Base-by-base conservation (phyloP, 1,140 invertebrate species). In the Hesperophylax magnus region DNA sequence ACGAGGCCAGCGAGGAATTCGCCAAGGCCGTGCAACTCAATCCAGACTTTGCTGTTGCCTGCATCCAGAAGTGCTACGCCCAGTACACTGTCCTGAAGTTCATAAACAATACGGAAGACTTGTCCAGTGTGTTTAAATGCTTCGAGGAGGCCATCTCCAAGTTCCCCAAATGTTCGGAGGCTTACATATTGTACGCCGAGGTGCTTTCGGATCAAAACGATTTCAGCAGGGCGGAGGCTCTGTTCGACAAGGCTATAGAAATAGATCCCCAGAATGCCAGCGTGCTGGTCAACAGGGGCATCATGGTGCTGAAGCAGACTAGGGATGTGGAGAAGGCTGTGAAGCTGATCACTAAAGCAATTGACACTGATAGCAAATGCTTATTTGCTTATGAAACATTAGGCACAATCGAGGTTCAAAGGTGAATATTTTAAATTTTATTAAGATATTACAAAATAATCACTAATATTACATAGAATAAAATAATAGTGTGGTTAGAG, bases 331-430 rank as follows among this genome's bases (percentile, higher is more conserved):
- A 95, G n/a, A 93, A 94, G 85, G 95, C 96, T 39, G 91, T 96
- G 0, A 90, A 93, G 79, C 91, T 95, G 47, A 95, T 98, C 47
- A 93, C 95, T 56, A 93, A 95, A 89, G 97, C 96, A 3, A 93
- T 98, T 78, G 92, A 95, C 86, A 90, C 97, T 80, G 98, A 99
- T 91, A 92, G 95, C 27, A 96, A 96, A 88, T 98, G 97, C 91
- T 95, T 97, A 90, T 96, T 98, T 91, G 97, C 95, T 15, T 98
- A 97, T 89, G 97, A 99, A 91, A 98, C 97, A 31, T 90, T 98
- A 67, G 97, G 96, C 81, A 97, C 97, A 2, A 95, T 99, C 82
- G 96, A 98, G 93, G 95, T 98, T 82, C 97, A 98, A 90, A 94
- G 94, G 96, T 97, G 91, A 77, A 15, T 31, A 72, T 72, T 17